Evolutionary conservation across 1,140 invertebrate genomes (phyloP), one percentile per base, ranked within the genome.

Genomic region (Euschistus heros): DNA sequence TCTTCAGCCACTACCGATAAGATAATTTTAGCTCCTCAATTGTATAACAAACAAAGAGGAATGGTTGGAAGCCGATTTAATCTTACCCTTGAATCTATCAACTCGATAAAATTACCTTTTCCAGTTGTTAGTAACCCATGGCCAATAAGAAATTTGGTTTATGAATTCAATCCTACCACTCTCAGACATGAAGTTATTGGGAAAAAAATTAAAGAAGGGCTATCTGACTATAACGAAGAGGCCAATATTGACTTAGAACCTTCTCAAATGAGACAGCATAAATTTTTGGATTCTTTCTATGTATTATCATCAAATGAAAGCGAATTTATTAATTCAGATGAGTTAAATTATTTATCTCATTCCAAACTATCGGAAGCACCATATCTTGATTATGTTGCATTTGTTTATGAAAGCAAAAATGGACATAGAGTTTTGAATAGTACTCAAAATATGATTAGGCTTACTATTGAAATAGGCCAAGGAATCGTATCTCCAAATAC

Each of bases 401-500:
- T 37, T 37, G 13, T 13, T 13, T 6, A 37, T 37, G 8, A 37
- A 37, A 13, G 33, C 1, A 37, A 37, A 37, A 10, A 10, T 13
- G 13, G 13, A 37, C 3, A 37, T 13, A 10, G 13, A 10, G 10
- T 37, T 37, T 37, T 37, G 8, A 37, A 37, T 13, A 37, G 33
- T 37, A 37, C 33, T 37, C 69, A 76, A 65, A 73, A 71, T 15
- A 75, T 76, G 0, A 72, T 78, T 44, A 79, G 79, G 26, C 67
- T 86, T 0, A 73, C 80, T 2, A 68, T 75, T 60, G 72, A 84
- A 69, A 82, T 87, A 20, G 79, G 75, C n/a, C 71, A 60, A 26
- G 81, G 82, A 65, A 54, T 86, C 3, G 75, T 82, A 65, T 74
- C 80, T 37, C 77, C 80, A 0, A 78, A 78, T 68, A 73, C 78